phyloP scores from a whole-genome alignment of 2,888 invertebrate species.

The Idaea aversata region DNA sequence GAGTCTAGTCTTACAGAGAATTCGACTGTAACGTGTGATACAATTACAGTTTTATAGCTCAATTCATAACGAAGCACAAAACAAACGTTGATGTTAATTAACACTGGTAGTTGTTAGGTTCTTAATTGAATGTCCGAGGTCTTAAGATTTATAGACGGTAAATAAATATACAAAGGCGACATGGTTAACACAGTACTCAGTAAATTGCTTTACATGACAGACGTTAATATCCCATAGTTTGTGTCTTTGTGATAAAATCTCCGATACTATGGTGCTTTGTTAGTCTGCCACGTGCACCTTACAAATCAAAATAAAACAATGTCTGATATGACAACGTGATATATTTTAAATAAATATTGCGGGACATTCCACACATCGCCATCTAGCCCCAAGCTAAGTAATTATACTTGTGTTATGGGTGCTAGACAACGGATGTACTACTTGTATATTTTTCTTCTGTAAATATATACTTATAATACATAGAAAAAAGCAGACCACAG shows the following conservation, averaged over 20 bases:
- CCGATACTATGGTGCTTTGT: constrained; percentile 30
- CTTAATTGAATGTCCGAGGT: constrained; percentile 38
- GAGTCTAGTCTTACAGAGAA: constrained; percentile 14
- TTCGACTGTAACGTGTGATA: neutral
- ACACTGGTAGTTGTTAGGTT: constrained; percentile 37
- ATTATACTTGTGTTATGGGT: no score
- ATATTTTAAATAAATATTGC: no score
- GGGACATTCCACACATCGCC: no score
- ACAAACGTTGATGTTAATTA: constrained; percentile 24
- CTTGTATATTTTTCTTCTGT: no score
- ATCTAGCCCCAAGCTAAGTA: no score
- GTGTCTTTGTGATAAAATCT: constrained; percentile 51
- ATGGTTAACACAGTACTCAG: constrained; percentile 48
- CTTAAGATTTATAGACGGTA: constrained; percentile 53
- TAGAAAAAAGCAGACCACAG: no score
- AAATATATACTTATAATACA: no score
- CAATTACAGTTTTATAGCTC: constrained; percentile 1
- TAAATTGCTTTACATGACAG: constrained; percentile 67
- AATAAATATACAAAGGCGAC: constrained; percentile 52
- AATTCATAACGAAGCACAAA: neutral
- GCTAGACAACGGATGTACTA: no score
- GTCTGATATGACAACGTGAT: neutral
- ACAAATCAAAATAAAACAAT: constrained; percentile 10
- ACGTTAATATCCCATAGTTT: constrained; percentile 43
- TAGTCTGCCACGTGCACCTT: neutral